A percentile compares a stretch with the other conserved stretches of the same genome.
phyloP scores from a whole-genome alignment of 2,113 vertebrate species.

The Grallaria varia region DNA sequence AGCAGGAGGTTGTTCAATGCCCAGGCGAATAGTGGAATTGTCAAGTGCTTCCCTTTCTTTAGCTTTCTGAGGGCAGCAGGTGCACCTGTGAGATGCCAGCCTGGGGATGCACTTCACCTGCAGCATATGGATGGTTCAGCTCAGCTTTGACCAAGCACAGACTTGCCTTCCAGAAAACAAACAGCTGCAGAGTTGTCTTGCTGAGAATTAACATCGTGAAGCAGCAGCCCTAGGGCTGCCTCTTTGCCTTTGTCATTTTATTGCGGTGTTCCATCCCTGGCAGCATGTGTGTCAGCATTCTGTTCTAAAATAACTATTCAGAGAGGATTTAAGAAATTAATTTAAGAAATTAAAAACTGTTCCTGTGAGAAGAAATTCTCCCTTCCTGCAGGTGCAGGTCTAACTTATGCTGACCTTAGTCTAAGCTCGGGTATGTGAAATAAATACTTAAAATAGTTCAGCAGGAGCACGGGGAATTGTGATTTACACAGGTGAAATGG shows the following conservation, averaged over 20 bases:
- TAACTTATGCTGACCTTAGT: background rate
- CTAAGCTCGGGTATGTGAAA: background rate
- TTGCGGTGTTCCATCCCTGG: rapidly evolving
- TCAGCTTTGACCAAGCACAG: background rate
- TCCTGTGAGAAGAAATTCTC: background rate
- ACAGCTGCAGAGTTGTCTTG: background rate
- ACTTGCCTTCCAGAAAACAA: background rate
- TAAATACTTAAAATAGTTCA: background rate
- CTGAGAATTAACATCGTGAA: background rate
- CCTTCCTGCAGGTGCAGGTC: background rate
- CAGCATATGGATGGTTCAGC: background rate
- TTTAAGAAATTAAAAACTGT: background rate
- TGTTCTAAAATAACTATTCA: background rate
- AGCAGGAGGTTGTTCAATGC: background rate
- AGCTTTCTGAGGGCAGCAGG: background rate
- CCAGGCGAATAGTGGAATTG: background rate
- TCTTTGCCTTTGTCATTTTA: background rate
- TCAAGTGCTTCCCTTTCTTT: background rate
- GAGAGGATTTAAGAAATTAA: background rate
- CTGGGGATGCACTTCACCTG: background rate
- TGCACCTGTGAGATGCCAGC: background rate
- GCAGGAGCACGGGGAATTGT: background rate
- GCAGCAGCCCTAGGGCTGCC: background rate
- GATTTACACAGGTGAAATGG: background rate
- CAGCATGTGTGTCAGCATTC: background rate